Percentiles rank a stretch among this genome's conserved stretches.
These are phyloP conservation scores for Labeo catla DNA, from an alignment of 2,113 vertebrate species.

Conservation along the genomic window DNA sequence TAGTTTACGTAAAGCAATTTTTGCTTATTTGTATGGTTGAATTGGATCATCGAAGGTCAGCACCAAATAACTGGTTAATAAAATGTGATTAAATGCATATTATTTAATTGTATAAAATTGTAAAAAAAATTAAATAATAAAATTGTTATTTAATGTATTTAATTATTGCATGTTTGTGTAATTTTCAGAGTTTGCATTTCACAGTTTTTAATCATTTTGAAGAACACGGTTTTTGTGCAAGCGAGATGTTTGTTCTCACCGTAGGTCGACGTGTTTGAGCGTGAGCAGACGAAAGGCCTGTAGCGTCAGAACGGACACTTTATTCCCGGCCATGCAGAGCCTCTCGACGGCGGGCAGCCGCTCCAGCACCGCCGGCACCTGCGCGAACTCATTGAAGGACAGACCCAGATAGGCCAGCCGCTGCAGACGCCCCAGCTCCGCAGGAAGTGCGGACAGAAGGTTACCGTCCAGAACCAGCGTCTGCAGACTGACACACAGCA, in stretches of 20 bases:
- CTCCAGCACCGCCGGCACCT: constrained; percentile 90
- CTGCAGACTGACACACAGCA: constrained; percentile 82
- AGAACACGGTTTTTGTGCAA: too few species aligned
- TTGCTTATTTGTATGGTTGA: too few species aligned
- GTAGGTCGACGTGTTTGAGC: constrained; percentile 91
- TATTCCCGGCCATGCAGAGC: constrained; percentile 96
- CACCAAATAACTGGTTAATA: too few species aligned
- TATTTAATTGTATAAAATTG: too few species aligned
- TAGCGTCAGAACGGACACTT: constrained; percentile 81
- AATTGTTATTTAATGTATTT: too few species aligned
- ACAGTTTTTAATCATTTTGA: too few species aligned
- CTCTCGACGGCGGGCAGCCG: constrained; percentile 88
- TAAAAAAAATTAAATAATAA: too few species aligned
- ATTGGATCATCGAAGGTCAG: too few species aligned
- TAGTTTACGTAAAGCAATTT: too few species aligned
- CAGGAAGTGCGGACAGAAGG: constrained; percentile 86
- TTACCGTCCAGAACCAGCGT: constrained; percentile 96
- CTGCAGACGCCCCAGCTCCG: constrained; percentile 86
- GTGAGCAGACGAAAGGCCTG: constrained; percentile 87
- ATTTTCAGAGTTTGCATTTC: too few species aligned
- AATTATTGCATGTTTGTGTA: too few species aligned
- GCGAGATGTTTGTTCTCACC: constrained; percentile 70
- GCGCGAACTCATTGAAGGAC: constrained; percentile 93
- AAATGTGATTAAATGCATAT: too few species aligned
- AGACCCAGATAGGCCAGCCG: constrained; percentile 90